phyloP scores from a whole-genome alignment of 2,888 invertebrate species.

The Drosophila hawaiiensis region DNA sequence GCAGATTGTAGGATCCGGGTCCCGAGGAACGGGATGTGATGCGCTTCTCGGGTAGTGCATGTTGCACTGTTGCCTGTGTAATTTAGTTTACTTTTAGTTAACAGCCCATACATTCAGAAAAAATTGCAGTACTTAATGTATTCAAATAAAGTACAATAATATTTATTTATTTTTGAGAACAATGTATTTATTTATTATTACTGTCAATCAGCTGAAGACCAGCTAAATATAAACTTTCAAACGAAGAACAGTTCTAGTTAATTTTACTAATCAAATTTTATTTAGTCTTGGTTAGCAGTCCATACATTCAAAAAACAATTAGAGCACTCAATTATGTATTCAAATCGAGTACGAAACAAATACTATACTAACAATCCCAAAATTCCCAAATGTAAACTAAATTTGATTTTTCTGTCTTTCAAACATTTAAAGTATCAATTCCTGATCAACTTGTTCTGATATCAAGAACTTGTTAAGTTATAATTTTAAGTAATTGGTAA shows the following conservation, averaged over 20 bases:
- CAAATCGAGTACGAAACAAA: neutral
- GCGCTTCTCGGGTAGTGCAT: slow-evolving; percentile 75
- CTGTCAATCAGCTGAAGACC: neutral
- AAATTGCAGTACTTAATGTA: too few relatives aligned
- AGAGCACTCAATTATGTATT: neutral
- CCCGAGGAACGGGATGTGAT: slow-evolving; percentile 80
- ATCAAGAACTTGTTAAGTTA: neutral
- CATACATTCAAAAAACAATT: neutral
- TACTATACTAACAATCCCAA: neutral
- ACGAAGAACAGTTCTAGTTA: too few relatives aligned
- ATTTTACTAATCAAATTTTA: too few relatives aligned
- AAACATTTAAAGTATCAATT: neutral
- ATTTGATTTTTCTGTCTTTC: neutral
- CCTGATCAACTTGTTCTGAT: neutral
- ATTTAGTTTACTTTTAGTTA: neutral
- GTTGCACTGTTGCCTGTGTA: slow-evolving; percentile 51
- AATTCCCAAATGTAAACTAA: neutral
- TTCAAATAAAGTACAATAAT: too few relatives aligned
- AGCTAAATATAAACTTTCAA: neutral
- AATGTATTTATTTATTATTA: too few relatives aligned
- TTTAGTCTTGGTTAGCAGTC: neutral
- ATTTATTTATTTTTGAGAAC: too few relatives aligned
- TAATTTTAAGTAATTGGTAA: neutral
- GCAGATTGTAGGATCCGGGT: slow-evolving; percentile 59
- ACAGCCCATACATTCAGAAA: too few relatives aligned